These are phyloP conservation scores for Pygoscelis adeliae DNA, from an alignment of 2,113 vertebrate species.

Conservation along the genomic window DNA sequence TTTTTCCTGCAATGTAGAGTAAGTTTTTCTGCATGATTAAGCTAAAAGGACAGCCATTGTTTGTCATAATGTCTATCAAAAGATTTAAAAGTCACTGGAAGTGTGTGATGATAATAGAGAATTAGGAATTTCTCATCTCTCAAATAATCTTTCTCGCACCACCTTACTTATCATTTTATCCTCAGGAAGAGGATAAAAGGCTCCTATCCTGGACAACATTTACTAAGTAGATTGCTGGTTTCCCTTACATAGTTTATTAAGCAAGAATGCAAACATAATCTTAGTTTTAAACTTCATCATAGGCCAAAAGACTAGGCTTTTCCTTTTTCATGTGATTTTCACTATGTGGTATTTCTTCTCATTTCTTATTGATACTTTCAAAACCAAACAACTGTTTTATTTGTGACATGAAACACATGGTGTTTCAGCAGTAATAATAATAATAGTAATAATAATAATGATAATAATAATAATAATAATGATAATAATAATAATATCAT, in stretches of 20 bases:
- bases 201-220: background rate
- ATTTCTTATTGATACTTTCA: background rate
- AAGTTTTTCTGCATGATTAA: background rate
- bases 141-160: background rate
- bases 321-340: background rate
- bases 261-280: background rate
- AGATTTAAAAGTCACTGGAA: background rate
- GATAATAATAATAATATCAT: no score
- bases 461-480: no score
- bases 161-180: background rate
- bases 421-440: background rate
- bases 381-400: background rate
- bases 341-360: background rate
- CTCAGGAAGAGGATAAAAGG: background rate
- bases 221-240: background rate
- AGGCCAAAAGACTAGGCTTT: background rate
- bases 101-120: background rate
- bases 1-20: background rate
- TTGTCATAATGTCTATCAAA: background rate
- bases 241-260: background rate
- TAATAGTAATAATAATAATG: no score
- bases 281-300: background rate
- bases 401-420: background rate
- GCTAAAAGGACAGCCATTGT: background rate
- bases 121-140: background rate